Conservation (phyloP, 2,888 invertebrate genomes). For the Diplolepis rosae region DNA sequence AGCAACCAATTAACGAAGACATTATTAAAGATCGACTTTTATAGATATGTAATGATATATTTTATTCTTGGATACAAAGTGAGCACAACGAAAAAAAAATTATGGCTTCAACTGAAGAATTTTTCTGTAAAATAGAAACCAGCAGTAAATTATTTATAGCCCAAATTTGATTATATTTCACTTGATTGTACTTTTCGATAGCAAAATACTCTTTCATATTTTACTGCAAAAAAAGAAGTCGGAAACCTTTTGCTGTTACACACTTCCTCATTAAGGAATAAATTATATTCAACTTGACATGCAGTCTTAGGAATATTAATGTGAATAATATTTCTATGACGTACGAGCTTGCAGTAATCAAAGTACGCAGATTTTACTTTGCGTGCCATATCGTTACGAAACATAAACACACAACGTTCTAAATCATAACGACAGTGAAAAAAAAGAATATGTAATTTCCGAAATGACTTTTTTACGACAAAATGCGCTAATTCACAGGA, state of each 20-base stretch:
- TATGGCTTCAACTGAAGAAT: no score
- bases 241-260: not conserved
- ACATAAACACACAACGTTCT: not conserved
- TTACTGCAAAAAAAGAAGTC: not conserved
- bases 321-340: not conserved
- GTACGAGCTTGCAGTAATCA: not conserved
- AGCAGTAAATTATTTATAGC: no score
- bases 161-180: no score
- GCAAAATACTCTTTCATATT: not conserved
- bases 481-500: not conserved
- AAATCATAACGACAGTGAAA: not conserved
- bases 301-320: not conserved
- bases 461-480: not conserved
- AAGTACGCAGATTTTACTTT: not conserved
- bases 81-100: no score
- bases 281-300: not conserved
- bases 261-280: not conserved
- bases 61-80: not conserved
- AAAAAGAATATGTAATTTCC: not conserved
- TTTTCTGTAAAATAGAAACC: no score
- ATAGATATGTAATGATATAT: not conserved
- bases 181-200: not conserved
- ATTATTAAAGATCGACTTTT: not conserved
- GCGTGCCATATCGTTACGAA: conserved; percentile 22
- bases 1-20: not conserved